Conservation (phyloP, 2,888 invertebrate species). For the Pomacea canaliculata region DNA sequence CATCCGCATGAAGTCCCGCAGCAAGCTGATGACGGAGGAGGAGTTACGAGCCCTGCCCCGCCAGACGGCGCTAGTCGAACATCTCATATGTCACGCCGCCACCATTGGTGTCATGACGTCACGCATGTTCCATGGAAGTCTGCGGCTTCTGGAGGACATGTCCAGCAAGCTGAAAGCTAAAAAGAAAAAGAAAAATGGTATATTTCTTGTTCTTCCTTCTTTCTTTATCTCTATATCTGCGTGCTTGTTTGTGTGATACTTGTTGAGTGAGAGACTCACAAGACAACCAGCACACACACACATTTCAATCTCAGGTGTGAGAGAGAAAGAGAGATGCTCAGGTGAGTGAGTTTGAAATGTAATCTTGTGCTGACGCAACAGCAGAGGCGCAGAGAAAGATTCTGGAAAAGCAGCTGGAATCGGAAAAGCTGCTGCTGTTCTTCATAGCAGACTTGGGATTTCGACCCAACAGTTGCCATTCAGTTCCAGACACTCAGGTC, state of each 20-base stretch:
- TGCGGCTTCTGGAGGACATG: neutral
- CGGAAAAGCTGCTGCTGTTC: neutral
- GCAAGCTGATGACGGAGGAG: slow-evolving; percentile 16
- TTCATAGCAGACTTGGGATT: slow-evolving; percentile 11
- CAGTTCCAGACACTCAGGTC: slow-evolving; percentile 9
- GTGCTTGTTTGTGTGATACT: neutral
- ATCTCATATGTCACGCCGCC: slow-evolving; percentile 11
- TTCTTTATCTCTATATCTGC: neutral
- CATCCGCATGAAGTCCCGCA: slow-evolving; percentile 16
- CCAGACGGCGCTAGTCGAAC: slow-evolving; percentile 22
- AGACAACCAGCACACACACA: neutral
- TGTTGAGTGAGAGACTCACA: neutral
- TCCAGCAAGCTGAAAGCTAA: neutral
- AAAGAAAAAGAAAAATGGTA: neutral
- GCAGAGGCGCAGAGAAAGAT: neutral
- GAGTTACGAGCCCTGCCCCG: slow-evolving; percentile 14
- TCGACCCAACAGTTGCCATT: slow-evolving; percentile 9
- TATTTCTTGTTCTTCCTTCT: neutral
- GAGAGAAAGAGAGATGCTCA: too few relatives aligned
- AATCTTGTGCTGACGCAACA: neutral
- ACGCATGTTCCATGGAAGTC: neutral
- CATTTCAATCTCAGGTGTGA: neutral
- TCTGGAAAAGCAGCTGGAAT: slow-evolving; percentile 1
- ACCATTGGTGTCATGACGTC: slow-evolving; percentile 13
- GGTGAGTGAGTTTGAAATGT: too few relatives aligned